Evolutionary conservation across 2,797 vertebrate genomes (phyloP).

Genomic region (Pseudochirops cupreus): DNA sequence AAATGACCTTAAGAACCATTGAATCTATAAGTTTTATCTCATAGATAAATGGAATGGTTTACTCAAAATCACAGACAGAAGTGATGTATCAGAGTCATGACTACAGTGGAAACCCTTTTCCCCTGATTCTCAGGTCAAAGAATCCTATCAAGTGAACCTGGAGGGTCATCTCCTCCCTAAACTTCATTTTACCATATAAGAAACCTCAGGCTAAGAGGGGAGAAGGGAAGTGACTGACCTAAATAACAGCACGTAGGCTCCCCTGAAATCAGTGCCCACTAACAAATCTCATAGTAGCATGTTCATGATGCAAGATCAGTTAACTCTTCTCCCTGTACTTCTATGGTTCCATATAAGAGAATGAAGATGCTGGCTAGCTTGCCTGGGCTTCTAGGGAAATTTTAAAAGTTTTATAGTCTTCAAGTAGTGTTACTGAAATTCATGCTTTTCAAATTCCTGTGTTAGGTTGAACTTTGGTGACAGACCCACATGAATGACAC

Average conservation of each 20-base stretch:
- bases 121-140: not conserved
- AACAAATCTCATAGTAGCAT: not conserved
- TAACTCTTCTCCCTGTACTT: not conserved
- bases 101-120: not conserved
- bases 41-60: not conserved
- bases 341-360: not conserved
- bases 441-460: not conserved
- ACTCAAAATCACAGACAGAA: not conserved
- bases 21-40: not conserved
- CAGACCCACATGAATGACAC: not conserved
- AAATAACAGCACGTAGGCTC: not conserved
- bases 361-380: not conserved
- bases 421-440: not conserved
- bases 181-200: not conserved
- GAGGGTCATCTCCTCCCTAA: not conserved
- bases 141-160: not conserved
- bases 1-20: not conserved
- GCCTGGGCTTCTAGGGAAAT: not conserved
- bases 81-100: not conserved
- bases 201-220: not conserved
- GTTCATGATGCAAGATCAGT: not conserved
- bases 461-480: constrained; percentile 21
- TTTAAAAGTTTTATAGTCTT: not conserved
- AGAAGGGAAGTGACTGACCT: not conserved
- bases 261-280: not conserved